Base-by-base conservation (phyloP, 2,888 invertebrate genomes). In the Urechis unicinctus region DNA sequence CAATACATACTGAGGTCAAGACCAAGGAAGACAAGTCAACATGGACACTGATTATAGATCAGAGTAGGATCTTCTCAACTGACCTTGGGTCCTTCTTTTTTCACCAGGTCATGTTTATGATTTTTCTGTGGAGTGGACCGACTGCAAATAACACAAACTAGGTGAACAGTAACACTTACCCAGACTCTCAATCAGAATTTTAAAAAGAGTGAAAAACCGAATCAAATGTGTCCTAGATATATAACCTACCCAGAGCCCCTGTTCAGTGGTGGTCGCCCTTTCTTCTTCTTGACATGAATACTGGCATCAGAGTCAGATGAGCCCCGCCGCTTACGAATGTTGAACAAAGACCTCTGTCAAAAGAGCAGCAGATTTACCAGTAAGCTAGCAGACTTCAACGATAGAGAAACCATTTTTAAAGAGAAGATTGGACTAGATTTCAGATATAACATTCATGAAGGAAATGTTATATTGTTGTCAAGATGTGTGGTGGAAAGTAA, bases 241-340 rank as follows among this genome's bases (percentile, higher is more conserved):
- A n/a, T n/a, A n/a, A n/a, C n/a, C n/a, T 36, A 36, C 36, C 36
- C 36, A 13, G 36, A 36, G 9, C 17, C 17, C 17, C 9, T 36
- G 9, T 17, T 17, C 9, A 17, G 36, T 13, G 36, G 36, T 13
- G 36, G 36, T 36, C 36, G 9, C 17, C 36, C 36, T 17, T 36
- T 36, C 48, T 13, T 22, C 31, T 30, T 24, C 45, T 59, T 59
- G 26, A 48, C 51, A n/a, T 47, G 48, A 41, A 53, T 48, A 28
- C 58, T 60, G 44, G 50, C 79, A 66, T 86, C 86, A 9, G 83
- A 82, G 60, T 87, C 86, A 29, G 84, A 83, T 0, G 84, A 83
- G 63, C 69, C 68, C 42, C 69, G 58, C 46, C 68, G 62, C 49
- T 61, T 61, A 22, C 44, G 54, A 2, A 58, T 57, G 41, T 52